A percentile compares a stretch with the other conserved stretches of the same genome.
phyloP scores from a whole-genome alignment of 1,140 invertebrate genomes.

The Bombus picipes region DNA sequence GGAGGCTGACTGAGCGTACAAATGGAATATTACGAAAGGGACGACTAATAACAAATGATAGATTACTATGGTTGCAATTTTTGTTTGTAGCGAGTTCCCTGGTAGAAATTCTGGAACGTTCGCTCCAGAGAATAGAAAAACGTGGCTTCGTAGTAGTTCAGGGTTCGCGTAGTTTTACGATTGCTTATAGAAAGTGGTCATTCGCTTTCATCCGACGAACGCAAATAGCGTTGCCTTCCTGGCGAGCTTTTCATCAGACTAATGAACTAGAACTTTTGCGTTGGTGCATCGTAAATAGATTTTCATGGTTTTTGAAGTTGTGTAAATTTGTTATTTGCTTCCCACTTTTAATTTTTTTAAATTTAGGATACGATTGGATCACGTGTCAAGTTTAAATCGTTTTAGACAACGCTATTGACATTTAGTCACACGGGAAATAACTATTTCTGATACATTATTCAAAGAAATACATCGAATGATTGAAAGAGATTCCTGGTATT shows the following conservation, averaged over 20 bases:
- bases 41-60: not conserved
- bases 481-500: not conserved
- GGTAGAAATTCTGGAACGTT: not conserved
- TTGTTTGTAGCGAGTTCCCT: not conserved
- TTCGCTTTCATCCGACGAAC: constrained; percentile 49
- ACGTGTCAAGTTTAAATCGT: not conserved
- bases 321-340: no score
- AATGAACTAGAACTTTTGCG: constrained; percentile 40
- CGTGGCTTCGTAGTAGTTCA: not conserved
- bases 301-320: not conserved
- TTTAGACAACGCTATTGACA: not conserved
- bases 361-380: not conserved
- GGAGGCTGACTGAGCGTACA: not conserved
- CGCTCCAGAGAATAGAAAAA: not conserved
- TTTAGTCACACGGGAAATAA: not conserved
- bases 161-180: constrained; percentile 57
- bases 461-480: not conserved
- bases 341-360: not conserved
- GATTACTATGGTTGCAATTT: not conserved
- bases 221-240: constrained; percentile 26
- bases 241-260: constrained; percentile 29
- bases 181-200: constrained; percentile 59
- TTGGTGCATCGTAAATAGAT: not conserved
- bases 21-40: not conserved
- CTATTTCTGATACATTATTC: not conserved